Evolutionary conservation across 2,797 vertebrate species (phyloP).

Genomic region (Cyprinodon diabolis): DNA sequence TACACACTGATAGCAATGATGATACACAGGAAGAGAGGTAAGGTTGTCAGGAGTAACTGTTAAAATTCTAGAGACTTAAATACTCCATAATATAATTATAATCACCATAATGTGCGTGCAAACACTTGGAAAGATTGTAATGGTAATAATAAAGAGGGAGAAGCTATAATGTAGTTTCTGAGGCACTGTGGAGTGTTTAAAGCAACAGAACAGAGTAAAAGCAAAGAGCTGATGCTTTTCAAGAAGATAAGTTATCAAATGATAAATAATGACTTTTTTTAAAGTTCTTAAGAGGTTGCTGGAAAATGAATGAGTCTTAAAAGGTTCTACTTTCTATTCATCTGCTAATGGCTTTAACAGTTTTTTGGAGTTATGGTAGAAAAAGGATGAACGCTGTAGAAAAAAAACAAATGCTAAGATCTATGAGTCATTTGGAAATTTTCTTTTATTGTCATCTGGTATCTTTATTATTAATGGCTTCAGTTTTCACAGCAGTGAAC

Average conservation of each 20-base stretch:
- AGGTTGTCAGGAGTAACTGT: neutral
- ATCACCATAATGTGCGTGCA: neutral
- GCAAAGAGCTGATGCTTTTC: neutral
- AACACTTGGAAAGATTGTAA: slow-evolving; percentile 8
- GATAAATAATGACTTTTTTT: neutral
- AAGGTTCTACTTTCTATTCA: neutral
- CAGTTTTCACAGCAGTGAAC: neutral
- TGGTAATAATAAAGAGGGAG: slow-evolving; percentile 11
- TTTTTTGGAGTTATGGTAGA: neutral
- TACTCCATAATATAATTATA: neutral
- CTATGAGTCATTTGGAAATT: neutral
- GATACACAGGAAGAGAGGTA: neutral
- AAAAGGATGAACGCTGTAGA: neutral
- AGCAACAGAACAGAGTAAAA: neutral
- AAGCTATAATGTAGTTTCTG: slow-evolving; percentile 5
- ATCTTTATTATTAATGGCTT: neutral
- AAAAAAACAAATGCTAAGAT: neutral
- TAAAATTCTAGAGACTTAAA: neutral
- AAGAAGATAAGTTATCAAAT: neutral
- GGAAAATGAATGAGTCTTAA: too few species aligned
- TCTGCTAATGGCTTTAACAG: neutral
- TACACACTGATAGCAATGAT: neutral
- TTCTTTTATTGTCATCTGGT: neutral
- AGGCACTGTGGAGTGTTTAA: neutral
- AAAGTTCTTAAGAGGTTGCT: too few species aligned